Evolutionary conservation across 2,113 vertebrate species (phyloP), one percentile per base, ranked within the genome.

Genomic region (Lampris incognitus): DNA sequence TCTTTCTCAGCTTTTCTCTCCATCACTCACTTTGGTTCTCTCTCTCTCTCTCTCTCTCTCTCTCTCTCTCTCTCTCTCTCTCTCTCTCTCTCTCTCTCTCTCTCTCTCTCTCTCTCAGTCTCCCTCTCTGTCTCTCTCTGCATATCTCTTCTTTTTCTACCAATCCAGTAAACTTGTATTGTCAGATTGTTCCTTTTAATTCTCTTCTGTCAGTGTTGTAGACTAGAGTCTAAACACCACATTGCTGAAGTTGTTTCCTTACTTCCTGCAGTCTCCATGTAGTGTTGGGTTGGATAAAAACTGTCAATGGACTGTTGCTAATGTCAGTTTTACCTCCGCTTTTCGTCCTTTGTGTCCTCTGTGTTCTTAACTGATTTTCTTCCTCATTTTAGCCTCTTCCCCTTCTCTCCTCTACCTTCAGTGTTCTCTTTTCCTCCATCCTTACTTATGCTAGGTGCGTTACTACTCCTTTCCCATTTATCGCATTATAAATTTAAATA

Each of bases 231-330:
- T 69, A 38, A 9, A 56, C 49, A 73, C 1, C 36, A 66, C 24
- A 13, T 0, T 46, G 44, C 76, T 79, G 74, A 84, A 79, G 50
- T 55, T 82, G 58, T 85, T 58, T 80, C 75, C 70, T 85, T 70
- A 3, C 76, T n/a, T 63, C 78, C 74, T 72, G 78, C 72, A 72
- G 79, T 84, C 74, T 86, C 50, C 76, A 48, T 83, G 76, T 55
- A 24, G 24, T 24, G 24, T 24, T 24, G 78, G 66, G 73, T 83
- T 82, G 69, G 81, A 39, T 67, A 55, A 82, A 72, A 48, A 46
- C 44, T 49, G 11, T 52, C 54, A 82, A 24, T 78, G 78, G 52
- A 79, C 36, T 69, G 5, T 24, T 69, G 66, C 68, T 88, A 81
- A 84, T 56, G 40, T 63, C 74, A 71, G 60, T 61, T 76, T 64